Base-by-base conservation (phyloP, 2,888 invertebrate genomes). In the Eudemis profundana region DNA sequence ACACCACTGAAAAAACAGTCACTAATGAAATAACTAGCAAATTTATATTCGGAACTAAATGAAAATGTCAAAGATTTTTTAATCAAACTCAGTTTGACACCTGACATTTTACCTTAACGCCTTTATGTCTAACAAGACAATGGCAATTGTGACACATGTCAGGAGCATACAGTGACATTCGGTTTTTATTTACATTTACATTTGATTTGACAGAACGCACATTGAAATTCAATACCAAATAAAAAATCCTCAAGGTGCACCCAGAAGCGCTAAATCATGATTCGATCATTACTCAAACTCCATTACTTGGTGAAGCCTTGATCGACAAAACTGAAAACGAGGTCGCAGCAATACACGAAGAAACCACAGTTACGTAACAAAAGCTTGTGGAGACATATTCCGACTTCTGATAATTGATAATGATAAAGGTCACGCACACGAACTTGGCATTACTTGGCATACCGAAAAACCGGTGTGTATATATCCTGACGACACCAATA, bases 261-360 rank as follows among this genome's bases (percentile, higher is more conserved):
- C 38, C 65, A 53, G 60, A 65, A 60, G 27, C 47, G 64, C 57
- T 44, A n/a, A 36, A 19, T 65, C 65, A 65, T 17, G 47, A 47
- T 60, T 29, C 23, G 53, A 53, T 47, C 53, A 65, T 65, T 60
- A 65, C 38, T 65, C 38, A 64, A 64, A 42, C 51, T 23, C 50
- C 47, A 21, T 23, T 40, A 44, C 61, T 40, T 51, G 33, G 15
- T 36, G 57, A 38, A 46, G 46, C 67, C 68, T 69, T 64, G 56
- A 67, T 61, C 46, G 61, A 59, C 46, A 44, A 56, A 67, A 61
- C 49, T 36, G 42, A 49, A 54, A 67, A 64, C 47, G 61, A 61
- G 67, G 63, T 56, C 63, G 36, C 33, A 36, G 50, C 40, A 50
- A 27, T 29, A 60, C 56, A 57, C 36, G 62, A 56, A 61, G 44